Percentiles rank a stretch among this genome's conserved stretches.
phyloP scores from a whole-genome alignment of 2,797 vertebrate genomes.

The Leuciscus waleckii region DNA sequence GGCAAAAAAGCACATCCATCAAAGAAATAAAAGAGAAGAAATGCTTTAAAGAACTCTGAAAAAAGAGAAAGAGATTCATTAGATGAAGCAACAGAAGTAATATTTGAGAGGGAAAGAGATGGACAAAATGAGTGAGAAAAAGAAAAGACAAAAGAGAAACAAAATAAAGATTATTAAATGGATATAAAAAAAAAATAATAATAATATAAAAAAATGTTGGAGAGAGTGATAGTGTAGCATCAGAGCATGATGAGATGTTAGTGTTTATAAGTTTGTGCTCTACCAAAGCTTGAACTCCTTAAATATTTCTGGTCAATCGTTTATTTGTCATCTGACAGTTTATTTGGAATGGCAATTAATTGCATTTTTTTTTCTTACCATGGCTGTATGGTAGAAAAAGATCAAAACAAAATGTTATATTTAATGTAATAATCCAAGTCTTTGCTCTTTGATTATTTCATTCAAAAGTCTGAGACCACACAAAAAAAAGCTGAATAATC shows the following conservation, averaged over 20 bases:
- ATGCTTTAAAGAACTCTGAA: slow-evolving; percentile 76
- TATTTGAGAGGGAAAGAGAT: not conserved
- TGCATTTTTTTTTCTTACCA: not conserved
- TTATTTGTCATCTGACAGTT: not conserved
- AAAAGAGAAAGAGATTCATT: slow-evolving; percentile 34
- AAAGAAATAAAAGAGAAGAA: slow-evolving; percentile 71
- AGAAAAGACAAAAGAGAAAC: slow-evolving; percentile 77
- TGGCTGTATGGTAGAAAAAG: not conserved
- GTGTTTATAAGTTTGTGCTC: slow-evolving; percentile 9
- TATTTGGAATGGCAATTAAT: not conserved
- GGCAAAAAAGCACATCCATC: slow-evolving; percentile 73
- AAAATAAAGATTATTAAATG: slow-evolving; percentile 41
- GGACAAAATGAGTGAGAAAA: slow-evolving; percentile 78
- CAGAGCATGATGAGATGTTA: slow-evolving; percentile 20
- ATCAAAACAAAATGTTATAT: not conserved
- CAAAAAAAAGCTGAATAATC: not conserved
- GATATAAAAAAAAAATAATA: slow-evolving; percentile 30
- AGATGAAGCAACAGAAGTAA: not conserved
- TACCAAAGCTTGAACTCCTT: not conserved
- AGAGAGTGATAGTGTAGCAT: slow-evolving; percentile 13
- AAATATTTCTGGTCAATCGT: not conserved
- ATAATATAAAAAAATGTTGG: not conserved
- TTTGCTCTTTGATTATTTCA: not conserved
- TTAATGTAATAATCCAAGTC: not conserved
- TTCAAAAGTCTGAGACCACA: not conserved